Conservation (phyloP, 1,140 invertebrate species). For the Drosophila funebris region DNA sequence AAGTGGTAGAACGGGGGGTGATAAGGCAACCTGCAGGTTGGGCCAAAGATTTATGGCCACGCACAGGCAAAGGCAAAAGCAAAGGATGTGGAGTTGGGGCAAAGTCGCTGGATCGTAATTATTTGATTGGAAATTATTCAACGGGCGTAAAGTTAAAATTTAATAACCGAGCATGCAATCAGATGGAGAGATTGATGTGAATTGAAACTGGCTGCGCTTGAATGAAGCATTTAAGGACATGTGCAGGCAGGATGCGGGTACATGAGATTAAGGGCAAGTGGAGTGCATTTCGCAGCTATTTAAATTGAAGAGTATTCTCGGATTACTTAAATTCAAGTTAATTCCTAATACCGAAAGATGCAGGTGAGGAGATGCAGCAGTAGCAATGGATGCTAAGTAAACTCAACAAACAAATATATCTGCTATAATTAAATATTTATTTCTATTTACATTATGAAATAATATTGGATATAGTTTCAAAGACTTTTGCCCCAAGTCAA, state of each 20-base stretch:
- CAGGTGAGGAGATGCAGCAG: too few species aligned
- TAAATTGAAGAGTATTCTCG: background rate
- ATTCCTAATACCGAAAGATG: too few species aligned
- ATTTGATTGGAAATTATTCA: conserved; percentile 66
- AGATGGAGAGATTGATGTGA: conserved; percentile 40
- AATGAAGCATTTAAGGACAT: conserved; percentile 6
- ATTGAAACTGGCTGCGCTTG: conserved; percentile 8
- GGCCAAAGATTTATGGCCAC: conserved; percentile 51
- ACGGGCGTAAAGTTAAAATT: conserved; percentile 58
- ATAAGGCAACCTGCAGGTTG: conserved; percentile 38
- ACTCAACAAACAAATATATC: too few species aligned
- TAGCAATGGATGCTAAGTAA: too few species aligned
- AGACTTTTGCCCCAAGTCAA: too few species aligned
- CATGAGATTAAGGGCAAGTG: background rate
- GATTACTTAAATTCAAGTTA: too few species aligned
- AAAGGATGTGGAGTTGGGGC: conserved; percentile 1
- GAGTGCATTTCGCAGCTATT: background rate
- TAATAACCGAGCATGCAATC: conserved; percentile 50
- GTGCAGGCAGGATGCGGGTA: background rate
- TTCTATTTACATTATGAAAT: too few species aligned
- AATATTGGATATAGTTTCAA: too few species aligned
- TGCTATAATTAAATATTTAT: too few species aligned
- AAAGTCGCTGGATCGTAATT: conserved; percentile 51
- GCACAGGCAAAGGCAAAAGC: conserved; percentile 16
- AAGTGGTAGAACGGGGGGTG: background rate